These are phyloP conservation scores for Prionchulus punctatus DNA, from an alignment of 2,888 invertebrate genomes.

Conservation along the genomic window DNA sequence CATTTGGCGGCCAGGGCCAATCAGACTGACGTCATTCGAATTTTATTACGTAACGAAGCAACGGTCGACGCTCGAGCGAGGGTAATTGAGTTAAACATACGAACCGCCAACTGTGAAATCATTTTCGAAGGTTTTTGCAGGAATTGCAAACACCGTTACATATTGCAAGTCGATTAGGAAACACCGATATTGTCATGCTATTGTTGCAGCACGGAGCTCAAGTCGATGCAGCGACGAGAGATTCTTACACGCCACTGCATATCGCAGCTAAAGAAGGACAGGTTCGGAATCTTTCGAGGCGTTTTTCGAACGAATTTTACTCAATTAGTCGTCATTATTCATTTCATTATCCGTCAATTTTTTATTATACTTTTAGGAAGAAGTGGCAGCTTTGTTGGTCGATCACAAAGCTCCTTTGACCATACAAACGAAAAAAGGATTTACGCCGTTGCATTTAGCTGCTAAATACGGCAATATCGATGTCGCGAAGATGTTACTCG, in stretches of 20 bases:
- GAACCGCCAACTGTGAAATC: background rate
- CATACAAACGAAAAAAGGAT: conserved; percentile 81
- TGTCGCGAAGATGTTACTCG: conserved; percentile 71
- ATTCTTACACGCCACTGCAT: conserved; percentile 89
- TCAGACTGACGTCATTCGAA: conserved; percentile 96
- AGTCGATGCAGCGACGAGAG: conserved; percentile 81
- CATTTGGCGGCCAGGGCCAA: conserved; percentile 96
- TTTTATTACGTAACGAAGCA: conserved; percentile 87
- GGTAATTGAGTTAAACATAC: conserved; percentile 35
- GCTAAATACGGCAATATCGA: conserved; percentile 87
- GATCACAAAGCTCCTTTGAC: conserved; percentile 62
- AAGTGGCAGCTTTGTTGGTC: conserved; percentile 72
- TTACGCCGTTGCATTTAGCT: conserved; percentile 91
- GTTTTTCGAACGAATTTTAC: background rate
- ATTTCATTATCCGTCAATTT: background rate
- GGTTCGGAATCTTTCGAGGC: conserved; percentile 40
- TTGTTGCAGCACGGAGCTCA: conserved; percentile 72
- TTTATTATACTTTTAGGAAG: conserved; percentile 17
- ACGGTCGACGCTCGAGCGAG: conserved; percentile 87
- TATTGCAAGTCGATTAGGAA: conserved; percentile 88
- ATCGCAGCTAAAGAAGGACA: conserved; percentile 97
- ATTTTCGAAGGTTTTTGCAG: conserved; percentile 26
- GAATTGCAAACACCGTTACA: conserved; percentile 97
- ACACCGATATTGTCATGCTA: conserved; percentile 90
- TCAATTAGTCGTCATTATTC: background rate